Percentiles rank a stretch among this genome's conserved stretches.
These are phyloP conservation scores for Pristis pectinata DNA, from an alignment of 2,797 vertebrate species.

Conservation along the genomic window DNA sequence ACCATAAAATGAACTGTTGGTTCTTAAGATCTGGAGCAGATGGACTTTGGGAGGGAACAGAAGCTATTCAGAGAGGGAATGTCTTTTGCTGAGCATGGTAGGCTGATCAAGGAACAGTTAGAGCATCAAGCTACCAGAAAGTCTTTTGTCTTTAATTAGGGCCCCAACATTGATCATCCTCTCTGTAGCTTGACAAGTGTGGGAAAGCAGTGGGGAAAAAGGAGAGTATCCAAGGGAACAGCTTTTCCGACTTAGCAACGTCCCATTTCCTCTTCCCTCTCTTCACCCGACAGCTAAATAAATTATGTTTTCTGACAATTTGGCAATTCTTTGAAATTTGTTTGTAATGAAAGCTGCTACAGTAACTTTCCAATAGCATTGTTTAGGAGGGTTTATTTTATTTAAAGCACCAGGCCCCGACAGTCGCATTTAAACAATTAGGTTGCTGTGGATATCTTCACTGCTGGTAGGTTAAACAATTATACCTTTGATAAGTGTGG, in stretches of 20 bases:
- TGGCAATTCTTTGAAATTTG: constrained; percentile 56
- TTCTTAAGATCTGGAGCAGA: neutral
- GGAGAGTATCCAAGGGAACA: neutral
- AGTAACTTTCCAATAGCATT: constrained; percentile 17
- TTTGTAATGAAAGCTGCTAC: neutral
- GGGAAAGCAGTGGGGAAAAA: constrained; percentile 16
- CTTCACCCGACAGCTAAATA: constrained; percentile 6
- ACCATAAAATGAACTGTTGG: neutral
- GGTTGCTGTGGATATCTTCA: constrained; percentile 46
- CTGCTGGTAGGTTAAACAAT: constrained; percentile 62
- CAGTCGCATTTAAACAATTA: constrained; percentile 65
- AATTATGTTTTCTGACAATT: constrained; percentile 53
- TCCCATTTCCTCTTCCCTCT: neutral
- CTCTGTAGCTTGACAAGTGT: constrained; percentile 24
- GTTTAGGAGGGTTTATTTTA: constrained; percentile 41
- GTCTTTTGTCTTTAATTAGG: constrained; percentile 31
- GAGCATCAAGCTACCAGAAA: neutral
- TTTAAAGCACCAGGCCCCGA: constrained; percentile 54
- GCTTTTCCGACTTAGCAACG: neutral
- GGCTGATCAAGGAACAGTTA: constrained; percentile 3
- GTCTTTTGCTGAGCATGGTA: neutral
- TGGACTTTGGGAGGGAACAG: neutral
- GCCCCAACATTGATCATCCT: constrained; percentile 5
- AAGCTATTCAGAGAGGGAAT: neutral
- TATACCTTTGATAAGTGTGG: constrained; percentile 43